phyloP scores from a whole-genome alignment of 2,888 invertebrate genomes.

The Polyommatus icarus region DNA sequence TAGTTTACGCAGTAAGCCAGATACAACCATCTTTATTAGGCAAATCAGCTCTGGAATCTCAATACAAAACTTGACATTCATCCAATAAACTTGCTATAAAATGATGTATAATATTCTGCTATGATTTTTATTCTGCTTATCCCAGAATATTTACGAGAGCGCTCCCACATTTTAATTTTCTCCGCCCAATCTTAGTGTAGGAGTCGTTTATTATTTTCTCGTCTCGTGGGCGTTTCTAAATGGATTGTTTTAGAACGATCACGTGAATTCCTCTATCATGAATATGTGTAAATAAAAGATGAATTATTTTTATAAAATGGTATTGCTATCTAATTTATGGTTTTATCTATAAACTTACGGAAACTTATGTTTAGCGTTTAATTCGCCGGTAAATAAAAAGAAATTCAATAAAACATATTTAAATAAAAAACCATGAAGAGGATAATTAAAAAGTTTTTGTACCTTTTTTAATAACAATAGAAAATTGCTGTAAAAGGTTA shows the following conservation, averaged over 20 bases:
- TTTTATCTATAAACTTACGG: too few relatives aligned
- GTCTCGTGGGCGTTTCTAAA: not conserved
- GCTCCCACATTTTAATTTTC: slow-evolving; percentile 14
- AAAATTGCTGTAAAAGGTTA: slow-evolving; percentile 36
- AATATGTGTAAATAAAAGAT: not conserved
- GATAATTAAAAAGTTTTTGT: too few relatives aligned
- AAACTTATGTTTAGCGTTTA: too few relatives aligned
- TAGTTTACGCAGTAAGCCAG: slow-evolving; percentile 18
- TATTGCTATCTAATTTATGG: too few relatives aligned
- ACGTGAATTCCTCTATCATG: not conserved
- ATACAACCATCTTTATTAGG: slow-evolving; percentile 27
- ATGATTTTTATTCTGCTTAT: slow-evolving; percentile 21
- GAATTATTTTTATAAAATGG: not conserved
- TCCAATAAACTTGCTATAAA: slow-evolving; percentile 23
- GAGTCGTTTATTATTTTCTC: slow-evolving; percentile 19
- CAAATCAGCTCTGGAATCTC: slow-evolving; percentile 22
- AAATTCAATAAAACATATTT: too few relatives aligned
- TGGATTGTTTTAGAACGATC: not conserved
- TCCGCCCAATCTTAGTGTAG: slow-evolving; percentile 18
- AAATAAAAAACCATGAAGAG: too few relatives aligned
- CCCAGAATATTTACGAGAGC: slow-evolving; percentile 5
- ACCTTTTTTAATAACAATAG: not conserved
- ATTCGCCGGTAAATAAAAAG: too few relatives aligned
- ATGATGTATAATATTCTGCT: slow-evolving; percentile 18
- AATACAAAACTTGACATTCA: slow-evolving; percentile 21